A percentile compares a stretch with the other conserved stretches of the same genome.
Conservation (phyloP, 2,797 vertebrate species). For the Percopsis omiscomaycus region DNA sequence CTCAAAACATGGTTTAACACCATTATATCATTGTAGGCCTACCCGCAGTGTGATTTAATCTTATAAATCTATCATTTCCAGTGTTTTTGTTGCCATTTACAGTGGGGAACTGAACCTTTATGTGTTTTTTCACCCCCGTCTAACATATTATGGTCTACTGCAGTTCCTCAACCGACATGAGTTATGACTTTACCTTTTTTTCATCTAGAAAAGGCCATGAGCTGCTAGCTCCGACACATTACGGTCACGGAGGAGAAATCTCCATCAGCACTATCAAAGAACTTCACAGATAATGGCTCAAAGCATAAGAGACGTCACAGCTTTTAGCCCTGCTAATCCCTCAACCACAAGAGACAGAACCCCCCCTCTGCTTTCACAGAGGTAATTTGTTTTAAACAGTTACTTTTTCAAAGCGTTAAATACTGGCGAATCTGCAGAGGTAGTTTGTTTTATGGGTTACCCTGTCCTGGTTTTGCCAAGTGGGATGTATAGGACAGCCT, state of each 20-base stretch:
- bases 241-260: slow-evolving; percentile 39
- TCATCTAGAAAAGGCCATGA: slow-evolving; percentile 1
- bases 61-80: no score
- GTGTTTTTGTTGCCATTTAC: no score
- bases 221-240: slow-evolving; percentile 36
- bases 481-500: slow-evolving; percentile 68
- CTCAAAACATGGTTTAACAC: not conserved
- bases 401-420: slow-evolving; percentile 73
- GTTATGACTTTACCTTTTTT: slow-evolving; percentile 23
- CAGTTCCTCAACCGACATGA: slow-evolving; percentile 33
- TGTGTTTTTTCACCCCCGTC: not conserved
- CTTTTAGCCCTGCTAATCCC: slow-evolving; percentile 67
- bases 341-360: slow-evolving; percentile 51
- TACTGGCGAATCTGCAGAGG: slow-evolving; percentile 60
- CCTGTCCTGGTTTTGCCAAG: slow-evolving; percentile 65
- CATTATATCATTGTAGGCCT: no score
- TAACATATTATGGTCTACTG: not conserved
- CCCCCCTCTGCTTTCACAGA: slow-evolving; percentile 40
- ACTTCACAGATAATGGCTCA: slow-evolving; percentile 69
- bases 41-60: no score
- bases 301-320: slow-evolving; percentile 55
- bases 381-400: slow-evolving; percentile 73
- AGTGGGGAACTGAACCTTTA: slow-evolving; percentile 9
- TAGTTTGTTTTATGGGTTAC: slow-evolving; percentile 69
- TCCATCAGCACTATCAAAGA: slow-evolving; percentile 63